Evolutionary conservation across 1,140 invertebrate species (phyloP).

Genomic region (Anthonomus grandis): DNA sequence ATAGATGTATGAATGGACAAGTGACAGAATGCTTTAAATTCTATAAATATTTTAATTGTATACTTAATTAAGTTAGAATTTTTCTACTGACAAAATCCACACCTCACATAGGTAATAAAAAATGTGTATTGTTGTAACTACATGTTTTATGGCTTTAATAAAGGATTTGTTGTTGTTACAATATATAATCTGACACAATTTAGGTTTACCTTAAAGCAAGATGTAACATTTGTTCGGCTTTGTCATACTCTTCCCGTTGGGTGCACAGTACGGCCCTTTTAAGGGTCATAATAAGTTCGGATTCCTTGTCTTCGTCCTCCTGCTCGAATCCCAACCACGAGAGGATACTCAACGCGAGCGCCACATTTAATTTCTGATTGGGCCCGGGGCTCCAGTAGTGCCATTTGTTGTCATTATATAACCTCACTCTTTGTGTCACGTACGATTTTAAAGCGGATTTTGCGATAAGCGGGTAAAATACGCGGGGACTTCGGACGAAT

Average conservation of each 20-base stretch:
- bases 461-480: not conserved
- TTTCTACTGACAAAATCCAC: too few species aligned
- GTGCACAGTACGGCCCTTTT: constrained; percentile 70
- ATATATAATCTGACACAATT: too few species aligned
- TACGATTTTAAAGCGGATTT: not conserved
- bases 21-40: too few species aligned
- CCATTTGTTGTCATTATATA: not conserved
- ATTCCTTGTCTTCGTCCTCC: constrained; percentile 59
- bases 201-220: constrained; percentile 65
- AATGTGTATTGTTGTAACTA: too few species aligned
- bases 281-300: constrained; percentile 67
- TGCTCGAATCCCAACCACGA: constrained; percentile 48
- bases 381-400: not conserved
- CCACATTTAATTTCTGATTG: constrained; percentile 4
- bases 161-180: too few species aligned
- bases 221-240: constrained; percentile 82
- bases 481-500: not conserved
- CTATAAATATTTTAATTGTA: too few species aligned
- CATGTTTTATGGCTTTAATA: too few species aligned
- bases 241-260: constrained; percentile 71
- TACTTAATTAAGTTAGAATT: too few species aligned
- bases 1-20: too few species aligned
- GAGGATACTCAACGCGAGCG: constrained; percentile 40
- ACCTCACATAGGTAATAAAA: too few species aligned
- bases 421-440: constrained; percentile 1